Conservation (phyloP, 2,113 vertebrate genomes). For the Ginglymostoma cirratum region DNA sequence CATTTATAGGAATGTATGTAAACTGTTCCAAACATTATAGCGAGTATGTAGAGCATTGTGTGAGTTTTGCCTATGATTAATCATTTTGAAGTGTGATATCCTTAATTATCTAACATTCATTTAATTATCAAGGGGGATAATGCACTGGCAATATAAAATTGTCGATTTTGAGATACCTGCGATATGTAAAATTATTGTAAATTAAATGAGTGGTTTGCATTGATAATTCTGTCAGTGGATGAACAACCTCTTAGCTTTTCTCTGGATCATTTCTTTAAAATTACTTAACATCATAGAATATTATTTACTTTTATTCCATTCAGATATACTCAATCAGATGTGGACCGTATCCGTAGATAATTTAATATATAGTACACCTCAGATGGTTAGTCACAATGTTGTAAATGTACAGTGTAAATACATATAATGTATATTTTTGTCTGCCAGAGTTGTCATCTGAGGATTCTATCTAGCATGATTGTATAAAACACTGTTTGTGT, state of each 20-base stretch:
- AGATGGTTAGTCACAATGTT: constrained; percentile 44
- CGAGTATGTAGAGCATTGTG: background rate
- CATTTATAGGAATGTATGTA: background rate
- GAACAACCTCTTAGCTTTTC: background rate
- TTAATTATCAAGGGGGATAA: background rate
- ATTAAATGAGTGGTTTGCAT: background rate
- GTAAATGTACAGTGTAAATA: constrained; percentile 57
- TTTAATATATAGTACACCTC: constrained; percentile 23
- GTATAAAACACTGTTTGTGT: constrained; percentile 45
- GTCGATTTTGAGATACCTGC: background rate
- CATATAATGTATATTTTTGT: constrained; percentile 75
- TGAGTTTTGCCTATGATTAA: background rate
- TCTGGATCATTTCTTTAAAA: background rate
- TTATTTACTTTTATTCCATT: background rate
- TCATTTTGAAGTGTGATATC: background rate
- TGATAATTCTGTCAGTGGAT: background rate
- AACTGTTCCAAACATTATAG: background rate
- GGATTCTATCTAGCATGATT: constrained; percentile 54
- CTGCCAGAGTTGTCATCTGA: constrained; percentile 58
- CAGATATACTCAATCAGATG: background rate
- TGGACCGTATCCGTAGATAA: background rate
- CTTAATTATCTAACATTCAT: background rate
- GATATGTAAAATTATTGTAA: background rate
- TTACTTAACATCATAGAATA: background rate
- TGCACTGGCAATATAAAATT: background rate